A percentile compares a stretch with the other conserved stretches of the same genome.
phyloP scores from a whole-genome alignment of 2,797 vertebrate species.

The Microctenopoma steveboyesi region DNA sequence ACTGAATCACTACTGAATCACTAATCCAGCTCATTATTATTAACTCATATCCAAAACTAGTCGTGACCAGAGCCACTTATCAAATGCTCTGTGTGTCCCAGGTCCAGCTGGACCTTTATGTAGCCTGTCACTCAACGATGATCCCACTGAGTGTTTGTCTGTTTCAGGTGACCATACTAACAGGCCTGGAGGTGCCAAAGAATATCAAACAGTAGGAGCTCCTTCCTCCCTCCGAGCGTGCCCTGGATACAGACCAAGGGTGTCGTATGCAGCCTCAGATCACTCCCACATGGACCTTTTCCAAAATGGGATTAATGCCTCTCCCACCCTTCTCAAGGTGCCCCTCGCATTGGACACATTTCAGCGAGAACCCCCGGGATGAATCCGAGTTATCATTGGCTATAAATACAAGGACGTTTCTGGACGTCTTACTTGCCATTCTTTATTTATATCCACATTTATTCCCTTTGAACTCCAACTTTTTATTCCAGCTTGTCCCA shows the following conservation, averaged over 20 bases:
- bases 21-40: too few relatives aligned
- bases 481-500: slow-evolving; percentile 2
- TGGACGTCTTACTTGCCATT: slow-evolving; percentile 4
- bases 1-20: too few relatives aligned
- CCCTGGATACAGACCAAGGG: slow-evolving; percentile 48
- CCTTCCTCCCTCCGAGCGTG: slow-evolving; percentile 3
- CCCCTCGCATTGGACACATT: slow-evolving; percentile 29
- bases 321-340: slow-evolving; percentile 34
- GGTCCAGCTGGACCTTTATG: neutral
- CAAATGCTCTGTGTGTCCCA: neutral
- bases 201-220: slow-evolving; percentile 78
- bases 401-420: slow-evolving; percentile 5
- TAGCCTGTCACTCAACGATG: neutral
- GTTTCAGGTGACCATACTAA: slow-evolving; percentile 92
- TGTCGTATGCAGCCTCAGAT: slow-evolving; percentile 39
- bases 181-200: slow-evolving; percentile 93
- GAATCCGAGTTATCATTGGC: slow-evolving; percentile 21
- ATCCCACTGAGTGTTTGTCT: slow-evolving; percentile 22
- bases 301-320: slow-evolving; percentile 24
- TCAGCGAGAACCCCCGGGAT: slow-evolving; percentile 16
- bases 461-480: neutral
- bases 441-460: neutral
- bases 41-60: too few relatives aligned
- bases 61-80: too few relatives aligned
- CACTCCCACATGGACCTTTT: slow-evolving; percentile 19